These are phyloP conservation scores for Drosophila lowei DNA, from an alignment of 1,140 invertebrate genomes.

Conservation along the genomic window DNA sequence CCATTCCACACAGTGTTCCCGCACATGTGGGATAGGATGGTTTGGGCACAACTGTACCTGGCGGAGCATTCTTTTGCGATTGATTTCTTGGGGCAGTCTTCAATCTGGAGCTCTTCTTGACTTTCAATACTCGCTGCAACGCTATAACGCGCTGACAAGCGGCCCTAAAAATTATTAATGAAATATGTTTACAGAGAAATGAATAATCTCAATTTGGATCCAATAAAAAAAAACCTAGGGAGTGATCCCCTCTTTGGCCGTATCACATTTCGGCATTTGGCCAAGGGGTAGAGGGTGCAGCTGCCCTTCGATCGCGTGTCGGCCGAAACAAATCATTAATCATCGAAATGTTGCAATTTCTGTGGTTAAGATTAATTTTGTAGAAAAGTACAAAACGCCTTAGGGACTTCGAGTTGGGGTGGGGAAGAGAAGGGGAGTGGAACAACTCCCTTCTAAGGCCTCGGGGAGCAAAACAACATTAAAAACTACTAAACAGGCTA, in stretches of 20 bases:
- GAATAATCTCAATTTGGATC: constrained; percentile 63
- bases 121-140: constrained; percentile 35
- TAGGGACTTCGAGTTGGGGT: constrained; percentile 7
- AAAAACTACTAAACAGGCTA: constrained; percentile 74
- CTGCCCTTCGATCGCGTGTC: constrained; percentile 47
- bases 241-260: constrained; percentile 6
- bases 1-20: not conserved
- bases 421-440: not conserved
- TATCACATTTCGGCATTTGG: constrained; percentile 57
- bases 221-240: constrained; percentile 37
- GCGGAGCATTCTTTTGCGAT: not conserved
- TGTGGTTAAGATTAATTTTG: constrained; percentile 79
- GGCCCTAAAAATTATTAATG: constrained; percentile 75
- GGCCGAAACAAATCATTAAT: constrained; percentile 72
- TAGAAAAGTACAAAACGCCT: constrained; percentile 60
- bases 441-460: constrained; percentile 34
- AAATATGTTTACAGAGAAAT: constrained; percentile 60
- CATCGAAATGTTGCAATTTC: constrained; percentile 74
- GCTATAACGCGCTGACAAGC: constrained; percentile 10
- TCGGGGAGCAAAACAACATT: constrained; percentile 74
- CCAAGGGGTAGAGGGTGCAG: constrained; percentile 16
- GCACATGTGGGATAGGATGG: not conserved
- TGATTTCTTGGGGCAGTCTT: constrained; percentile 12
- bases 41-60: constrained; percentile 28
- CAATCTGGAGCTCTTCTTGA: constrained; percentile 21